These are phyloP conservation scores for Glomeris marginata DNA, from an alignment of 2,888 invertebrate genomes.

Conservation along the genomic window DNA sequence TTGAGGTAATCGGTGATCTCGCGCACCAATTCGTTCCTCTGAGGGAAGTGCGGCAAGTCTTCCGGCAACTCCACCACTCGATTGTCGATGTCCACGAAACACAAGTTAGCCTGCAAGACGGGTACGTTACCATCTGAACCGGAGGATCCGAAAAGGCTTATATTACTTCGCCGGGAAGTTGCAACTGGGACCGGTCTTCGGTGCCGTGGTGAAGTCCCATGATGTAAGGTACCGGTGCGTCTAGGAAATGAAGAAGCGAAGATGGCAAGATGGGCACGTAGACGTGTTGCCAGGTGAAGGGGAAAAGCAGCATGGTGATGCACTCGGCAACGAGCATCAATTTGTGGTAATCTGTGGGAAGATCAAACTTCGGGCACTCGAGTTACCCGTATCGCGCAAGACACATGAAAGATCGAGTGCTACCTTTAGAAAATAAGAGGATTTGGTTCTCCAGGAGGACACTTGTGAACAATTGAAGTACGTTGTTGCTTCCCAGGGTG, in stretches of 20 bases:
- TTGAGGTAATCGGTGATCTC: conserved; percentile 51
- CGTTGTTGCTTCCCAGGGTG: conserved; percentile 77
- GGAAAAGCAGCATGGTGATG: conserved; percentile 73
- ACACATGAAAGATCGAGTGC: conserved; percentile 1
- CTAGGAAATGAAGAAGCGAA: conserved; percentile 85
- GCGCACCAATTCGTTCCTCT: conserved; percentile 67
- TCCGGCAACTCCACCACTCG: conserved; percentile 86
- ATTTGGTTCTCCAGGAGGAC: conserved; percentile 94
- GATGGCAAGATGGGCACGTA: conserved; percentile 97
- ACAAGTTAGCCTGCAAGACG: conserved; percentile 84
- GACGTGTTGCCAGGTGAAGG: conserved; percentile 96
- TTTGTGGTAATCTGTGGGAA: conserved; percentile 67
- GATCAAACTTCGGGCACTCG: conserved; percentile 6
- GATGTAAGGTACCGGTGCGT: conserved; percentile 97
- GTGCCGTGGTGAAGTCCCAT: conserved; percentile 58
- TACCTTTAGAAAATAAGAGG: conserved; percentile 78
- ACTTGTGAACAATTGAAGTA: conserved; percentile 85
- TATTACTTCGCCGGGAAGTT: conserved; percentile 20
- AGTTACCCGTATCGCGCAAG: not conserved
- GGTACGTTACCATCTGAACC: too few species aligned
- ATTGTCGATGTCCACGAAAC: conserved; percentile 91
- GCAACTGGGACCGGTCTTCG: conserved; percentile 17
- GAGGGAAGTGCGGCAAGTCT: conserved; percentile 85
- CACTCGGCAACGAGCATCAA: conserved; percentile 95
- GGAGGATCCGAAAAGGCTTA: conserved; percentile 17